Base-by-base conservation (phyloP, 2,797 vertebrate species). In the Limosa lapponica region DNA sequence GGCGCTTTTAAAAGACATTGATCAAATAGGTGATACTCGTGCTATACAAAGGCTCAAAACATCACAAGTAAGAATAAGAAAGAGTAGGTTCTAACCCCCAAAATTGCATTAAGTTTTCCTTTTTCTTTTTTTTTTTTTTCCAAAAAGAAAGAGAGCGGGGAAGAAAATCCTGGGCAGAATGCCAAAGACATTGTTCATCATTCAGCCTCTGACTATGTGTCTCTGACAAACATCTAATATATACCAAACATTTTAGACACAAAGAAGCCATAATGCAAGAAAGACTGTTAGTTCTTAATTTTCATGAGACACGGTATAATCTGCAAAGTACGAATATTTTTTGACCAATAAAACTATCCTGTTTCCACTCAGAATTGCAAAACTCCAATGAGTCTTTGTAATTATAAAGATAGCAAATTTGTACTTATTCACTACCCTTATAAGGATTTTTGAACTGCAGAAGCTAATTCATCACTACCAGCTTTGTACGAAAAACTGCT, bases 11-110 rank as follows among this genome's bases (percentile, higher is more conserved):
- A 96, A 77, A 94, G 84, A 83, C 4, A 3, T 17, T 94, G 91
- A 93, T 90, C 77, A 78, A 95, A 77, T 81, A 81, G 85, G 65
- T 92, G 87, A 91, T 95, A 91, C 67, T 91, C 78, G 41, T 57
- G 65, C 58, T 74, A 69, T 37, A 81, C 72, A 90, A 87, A 91
- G 54, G 17, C 72, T 81, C 79, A 81, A 94, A 91, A 78, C 27
- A 59, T 46, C 46, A 62, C 22, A 75, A 81, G 43, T 70, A 89
- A 70, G 32, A 89, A 57, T 52, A 46, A 80, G 69, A 69, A 87
- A 19, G 30, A 81, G n/a, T 51, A 80, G 22, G 41, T 72, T n/a
- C 41, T 59, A 75, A 59, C 27, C 17, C 30, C 44, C 41, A 22
- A 49, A n/a, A 75, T 19, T 46, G 44, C 14, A 9, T 19, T 69